phyloP scores from a whole-genome alignment of 1,140 invertebrate genomes.

The Macrosteles quadrilineatus region DNA sequence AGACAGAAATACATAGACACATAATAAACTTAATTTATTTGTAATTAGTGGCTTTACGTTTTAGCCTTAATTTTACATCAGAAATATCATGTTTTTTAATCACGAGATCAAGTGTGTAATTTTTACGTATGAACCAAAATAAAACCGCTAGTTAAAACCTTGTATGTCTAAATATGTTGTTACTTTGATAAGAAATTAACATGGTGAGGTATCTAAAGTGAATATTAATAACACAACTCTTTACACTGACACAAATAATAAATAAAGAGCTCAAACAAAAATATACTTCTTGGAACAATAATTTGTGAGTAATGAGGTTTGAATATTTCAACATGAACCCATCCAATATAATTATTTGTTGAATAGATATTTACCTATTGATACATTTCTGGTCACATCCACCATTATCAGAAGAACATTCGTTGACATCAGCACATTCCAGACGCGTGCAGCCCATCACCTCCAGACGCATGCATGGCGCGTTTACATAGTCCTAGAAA shows the following conservation, averaged over 20 bases:
- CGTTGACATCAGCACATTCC: constrained; percentile 91
- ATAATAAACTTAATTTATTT: no score
- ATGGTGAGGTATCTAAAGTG: no score
- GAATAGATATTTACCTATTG: constrained; percentile 66
- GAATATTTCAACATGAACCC: not conserved
- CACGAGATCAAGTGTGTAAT: no score
- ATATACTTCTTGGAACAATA: not conserved
- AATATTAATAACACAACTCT: not conserved
- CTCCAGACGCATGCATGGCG: constrained; percentile 89
- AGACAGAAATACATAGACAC: not conserved
- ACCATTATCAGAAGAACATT: constrained; percentile 86
- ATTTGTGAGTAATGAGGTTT: not conserved
- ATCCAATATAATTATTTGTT: not conserved
- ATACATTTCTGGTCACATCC: constrained; percentile 94
- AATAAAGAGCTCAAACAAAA: no score
- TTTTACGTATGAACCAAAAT: no score
- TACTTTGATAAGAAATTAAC: no score
- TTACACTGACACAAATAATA: no score
- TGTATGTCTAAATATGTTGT: no score
- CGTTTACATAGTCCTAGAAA: constrained; percentile 73
- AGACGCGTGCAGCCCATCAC: constrained; percentile 90
- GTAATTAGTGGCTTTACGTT: no score
- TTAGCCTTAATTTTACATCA: no score
- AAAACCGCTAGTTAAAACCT: no score
- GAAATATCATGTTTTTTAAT: no score